Base-by-base conservation (phyloP, 2,797 vertebrate species). In the Aphelocoma californica region DNA sequence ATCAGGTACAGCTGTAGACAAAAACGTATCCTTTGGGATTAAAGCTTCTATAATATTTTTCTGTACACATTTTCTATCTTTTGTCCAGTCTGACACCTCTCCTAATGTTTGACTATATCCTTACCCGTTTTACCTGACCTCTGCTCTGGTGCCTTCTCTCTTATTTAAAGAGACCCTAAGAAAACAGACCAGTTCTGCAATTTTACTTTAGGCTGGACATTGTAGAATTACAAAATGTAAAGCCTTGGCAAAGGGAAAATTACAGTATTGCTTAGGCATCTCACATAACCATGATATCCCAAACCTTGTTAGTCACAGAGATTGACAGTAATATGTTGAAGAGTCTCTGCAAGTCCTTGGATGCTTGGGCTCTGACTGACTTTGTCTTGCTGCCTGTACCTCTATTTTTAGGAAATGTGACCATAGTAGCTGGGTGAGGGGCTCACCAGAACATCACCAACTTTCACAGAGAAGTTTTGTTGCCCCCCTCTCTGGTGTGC, bases 401-500 rank as follows among this genome's bases (percentile, higher is more conserved):
- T 66, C 19, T 50, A 34, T 31, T 29, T 51, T 62, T 21, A 38
- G 56, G 44, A 65, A 71, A 18, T 1, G 2, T 62, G 36, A 45
- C 28, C 8, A 2, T 18, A 15, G 24, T 69, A 50, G 10, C 10
- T 16, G 29, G 5, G 4, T 45, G 57, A 73, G 53, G 28, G 6
- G 2, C 4, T 93, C 50, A n/a, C 16, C 36, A 51, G n/a, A 31
- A 11, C 31, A 29, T 74, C 65, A 19, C 32, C n/a, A 56, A 0
- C 14, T 88, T 72, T 81, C 16, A 29, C 50, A 12, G 7, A 61
- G 70, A 12, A 69, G 28, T 51, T 9, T 14, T 36, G 17, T 25
- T 81, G n/a, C 50, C 24, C 17, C 0, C 0, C 0, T 0, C 20
- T 23, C 48, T 53, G 31, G 4, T 36, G 64, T 40, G 40, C 69